Evolutionary conservation across 2,888 invertebrate genomes (phyloP).

Genomic region (Noctua janthe): DNA sequence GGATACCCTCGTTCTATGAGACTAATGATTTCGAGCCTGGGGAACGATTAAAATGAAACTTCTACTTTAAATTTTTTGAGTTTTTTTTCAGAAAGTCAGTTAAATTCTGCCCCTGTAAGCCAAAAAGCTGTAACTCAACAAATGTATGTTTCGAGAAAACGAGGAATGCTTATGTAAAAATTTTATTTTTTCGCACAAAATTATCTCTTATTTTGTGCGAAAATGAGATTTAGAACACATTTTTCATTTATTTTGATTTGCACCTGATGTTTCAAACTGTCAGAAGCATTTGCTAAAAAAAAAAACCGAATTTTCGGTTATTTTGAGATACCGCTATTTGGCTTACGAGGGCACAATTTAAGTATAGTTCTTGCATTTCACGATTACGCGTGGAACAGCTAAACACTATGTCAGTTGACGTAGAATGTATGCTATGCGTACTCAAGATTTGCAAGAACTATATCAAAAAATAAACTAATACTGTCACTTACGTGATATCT

Average conservation of each 20-base stretch:
- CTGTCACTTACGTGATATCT: too few species aligned
- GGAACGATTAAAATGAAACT: neutral
- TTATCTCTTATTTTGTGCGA: neutral
- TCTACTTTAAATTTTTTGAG: neutral
- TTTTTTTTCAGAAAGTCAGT: neutral
- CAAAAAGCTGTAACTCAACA: neutral
- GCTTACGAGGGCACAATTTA: neutral
- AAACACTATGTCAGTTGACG: neutral
- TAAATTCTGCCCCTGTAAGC: neutral
- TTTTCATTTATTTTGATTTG: neutral
- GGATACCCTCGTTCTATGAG: conserved; percentile 31
- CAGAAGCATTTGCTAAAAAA: neutral
- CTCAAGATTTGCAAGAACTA: neutral
- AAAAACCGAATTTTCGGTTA: neutral
- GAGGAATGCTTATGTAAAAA: neutral
- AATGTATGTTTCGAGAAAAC: neutral
- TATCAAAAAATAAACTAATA: neutral
- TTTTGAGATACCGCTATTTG: neutral
- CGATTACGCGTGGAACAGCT: neutral
- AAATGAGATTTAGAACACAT: neutral
- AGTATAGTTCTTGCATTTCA: neutral
- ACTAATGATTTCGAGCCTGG: neutral
- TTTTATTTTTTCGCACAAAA: too few species aligned
- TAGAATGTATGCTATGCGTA: neutral
- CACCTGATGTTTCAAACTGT: neutral